Percentiles rank a stretch among this genome's conserved stretches.
These are phyloP conservation scores for Meandrina meandrites DNA, from an alignment of 92 coral and sea anemone species.

Conservation along the genomic window DNA sequence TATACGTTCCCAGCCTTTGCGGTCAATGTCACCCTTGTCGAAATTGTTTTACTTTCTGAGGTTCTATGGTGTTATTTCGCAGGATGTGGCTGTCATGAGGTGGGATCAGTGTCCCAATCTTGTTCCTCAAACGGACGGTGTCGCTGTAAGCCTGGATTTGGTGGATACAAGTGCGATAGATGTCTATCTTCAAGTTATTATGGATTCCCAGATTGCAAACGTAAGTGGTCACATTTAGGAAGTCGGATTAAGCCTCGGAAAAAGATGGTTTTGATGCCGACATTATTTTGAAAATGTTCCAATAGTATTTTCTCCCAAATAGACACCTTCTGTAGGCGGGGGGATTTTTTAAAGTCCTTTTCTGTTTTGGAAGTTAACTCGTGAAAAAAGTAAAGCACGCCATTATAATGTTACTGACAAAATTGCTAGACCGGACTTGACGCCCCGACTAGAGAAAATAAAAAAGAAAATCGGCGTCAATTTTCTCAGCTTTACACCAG, in stretches of 20 bases:
- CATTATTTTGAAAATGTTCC: not conserved
- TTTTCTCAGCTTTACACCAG: too few relatives aligned
- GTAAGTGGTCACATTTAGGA: conserved; percentile 45
- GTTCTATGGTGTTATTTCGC: not conserved
- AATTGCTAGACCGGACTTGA: too few relatives aligned
- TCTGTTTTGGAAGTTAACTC: too few relatives aligned
- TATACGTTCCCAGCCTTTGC: not conserved
- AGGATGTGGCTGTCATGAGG: conserved; percentile 83
- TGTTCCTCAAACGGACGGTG: conserved; percentile 80
- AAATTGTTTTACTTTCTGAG: not conserved
- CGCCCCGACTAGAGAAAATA: too few relatives aligned
- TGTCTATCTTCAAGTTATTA: conserved; percentile 76
- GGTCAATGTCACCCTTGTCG: not conserved
- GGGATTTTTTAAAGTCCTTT: not conserved
- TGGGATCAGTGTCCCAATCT: conserved; percentile 66
- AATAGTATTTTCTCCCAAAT: too few relatives aligned
- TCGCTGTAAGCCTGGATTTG: conserved; percentile 80
- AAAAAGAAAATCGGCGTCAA: too few relatives aligned
- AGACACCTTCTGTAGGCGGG: too few relatives aligned
- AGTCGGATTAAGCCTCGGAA: not conserved
- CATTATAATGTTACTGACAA: too few relatives aligned
- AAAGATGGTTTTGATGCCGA: not conserved
- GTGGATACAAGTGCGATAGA: conserved; percentile 86
- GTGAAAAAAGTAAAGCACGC: too few relatives aligned
- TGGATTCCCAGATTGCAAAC: conserved; percentile 86